Evolutionary conservation across 1,140 invertebrate species (phyloP).

Genomic region (Camponotus vicinus): DNA sequence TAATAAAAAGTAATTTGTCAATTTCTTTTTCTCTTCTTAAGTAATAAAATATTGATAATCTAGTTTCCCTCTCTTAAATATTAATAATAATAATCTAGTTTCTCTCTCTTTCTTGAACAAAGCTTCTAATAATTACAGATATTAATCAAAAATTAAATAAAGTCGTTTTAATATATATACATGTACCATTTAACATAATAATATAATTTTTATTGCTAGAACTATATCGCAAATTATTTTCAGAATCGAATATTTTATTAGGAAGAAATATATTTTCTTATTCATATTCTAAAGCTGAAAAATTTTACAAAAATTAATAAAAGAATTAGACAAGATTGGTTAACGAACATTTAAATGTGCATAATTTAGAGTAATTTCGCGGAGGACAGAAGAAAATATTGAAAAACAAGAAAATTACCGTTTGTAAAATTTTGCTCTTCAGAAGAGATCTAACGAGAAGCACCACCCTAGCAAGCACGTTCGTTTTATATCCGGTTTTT

Average conservation of each 20-base stretch:
- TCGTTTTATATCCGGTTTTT: constrained; percentile 66
- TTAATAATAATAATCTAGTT: no score
- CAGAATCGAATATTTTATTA: background rate
- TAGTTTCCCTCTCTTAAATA: no score
- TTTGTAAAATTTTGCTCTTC: constrained; percentile 59
- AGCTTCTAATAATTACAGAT: background rate
- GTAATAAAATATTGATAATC: constrained; percentile 1
- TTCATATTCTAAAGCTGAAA: background rate
- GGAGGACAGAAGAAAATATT: background rate
- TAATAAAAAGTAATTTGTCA: background rate
- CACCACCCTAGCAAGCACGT: background rate
- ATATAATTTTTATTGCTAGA: background rate
- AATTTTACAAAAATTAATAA: background rate
- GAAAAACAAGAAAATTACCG: constrained; percentile 40
- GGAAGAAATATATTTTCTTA: background rate
- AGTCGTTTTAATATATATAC: background rate
- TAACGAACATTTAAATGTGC: background rate
- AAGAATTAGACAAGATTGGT: background rate
- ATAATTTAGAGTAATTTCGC: background rate
- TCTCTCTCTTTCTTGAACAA: background rate
- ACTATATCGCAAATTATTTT: background rate
- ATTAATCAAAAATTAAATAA: background rate
- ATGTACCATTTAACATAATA: background rate
- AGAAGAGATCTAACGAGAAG: constrained; percentile 39
- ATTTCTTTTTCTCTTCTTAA: background rate